A percentile compares a stretch with the other conserved stretches of the same genome.
These are phyloP conservation scores for Xiphophorus hellerii DNA, from an alignment of 2,113 vertebrate genomes.

Conservation along the genomic window DNA sequence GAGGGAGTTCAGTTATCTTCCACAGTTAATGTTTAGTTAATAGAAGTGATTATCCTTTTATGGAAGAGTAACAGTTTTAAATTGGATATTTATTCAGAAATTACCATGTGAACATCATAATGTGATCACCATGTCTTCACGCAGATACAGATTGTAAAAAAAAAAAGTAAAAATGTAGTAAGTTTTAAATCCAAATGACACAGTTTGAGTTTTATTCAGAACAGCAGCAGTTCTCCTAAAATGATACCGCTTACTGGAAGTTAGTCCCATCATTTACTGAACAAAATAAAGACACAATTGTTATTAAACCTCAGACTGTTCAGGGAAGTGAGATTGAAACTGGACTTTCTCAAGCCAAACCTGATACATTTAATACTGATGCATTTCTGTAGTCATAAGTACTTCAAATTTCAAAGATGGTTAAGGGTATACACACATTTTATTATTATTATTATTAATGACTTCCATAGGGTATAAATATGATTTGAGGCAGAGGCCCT, in stretches of 20 bases:
- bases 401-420: no score
- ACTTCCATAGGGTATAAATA: background rate
- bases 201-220: background rate
- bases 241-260: background rate
- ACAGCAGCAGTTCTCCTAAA: background rate
- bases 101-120: background rate
- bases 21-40: background rate
- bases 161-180: background rate
- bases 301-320: no score
- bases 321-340: no score
- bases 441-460: background rate
- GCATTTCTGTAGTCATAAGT: no score
- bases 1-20: background rate
- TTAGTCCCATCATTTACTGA: background rate
- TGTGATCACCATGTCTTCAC: background rate
- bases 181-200: background rate
- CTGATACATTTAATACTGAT: no score
- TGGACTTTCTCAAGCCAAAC: no score
- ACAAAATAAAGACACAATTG: background rate
- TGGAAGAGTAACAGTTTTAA: background rate
- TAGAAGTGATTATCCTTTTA: background rate
- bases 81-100: background rate
- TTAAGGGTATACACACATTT: no score
- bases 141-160: no score
- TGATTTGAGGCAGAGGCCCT: background rate